Conservation (phyloP, 1,140 invertebrate species). For the Glossosoma conforme region DNA sequence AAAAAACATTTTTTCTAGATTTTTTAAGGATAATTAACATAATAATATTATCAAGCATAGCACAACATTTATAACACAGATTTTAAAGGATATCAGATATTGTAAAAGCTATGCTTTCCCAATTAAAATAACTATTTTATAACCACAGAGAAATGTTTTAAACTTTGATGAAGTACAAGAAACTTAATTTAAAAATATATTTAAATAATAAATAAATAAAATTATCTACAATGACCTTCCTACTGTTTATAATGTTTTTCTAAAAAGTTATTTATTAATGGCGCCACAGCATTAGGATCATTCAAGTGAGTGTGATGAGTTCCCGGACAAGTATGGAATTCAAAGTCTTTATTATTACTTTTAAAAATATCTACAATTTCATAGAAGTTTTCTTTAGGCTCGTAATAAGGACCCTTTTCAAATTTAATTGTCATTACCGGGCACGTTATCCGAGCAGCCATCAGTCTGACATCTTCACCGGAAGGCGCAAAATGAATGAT, state of each 20-base stretch:
- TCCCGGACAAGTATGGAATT: conserved; percentile 59
- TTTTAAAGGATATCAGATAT: no score
- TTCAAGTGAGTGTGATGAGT: conserved; percentile 73
- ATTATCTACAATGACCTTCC: no score
- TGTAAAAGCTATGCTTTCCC: no score
- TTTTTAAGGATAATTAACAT: no score
- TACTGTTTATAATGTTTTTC: conserved; percentile 40
- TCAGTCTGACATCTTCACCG: conserved; percentile 46
- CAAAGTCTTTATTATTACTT: conserved; percentile 52
- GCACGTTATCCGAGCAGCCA: conserved; percentile 49
- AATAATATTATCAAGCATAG: no score
- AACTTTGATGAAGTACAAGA: no score
- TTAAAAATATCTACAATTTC: conserved; percentile 52
- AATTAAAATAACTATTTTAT: no score
- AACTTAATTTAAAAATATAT: no score
- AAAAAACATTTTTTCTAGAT: no score
- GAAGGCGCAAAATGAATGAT: conserved; percentile 44
- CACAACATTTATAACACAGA: no score
- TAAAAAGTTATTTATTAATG: conserved; percentile 56
- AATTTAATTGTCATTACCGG: conserved; percentile 59
- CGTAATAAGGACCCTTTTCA: conserved; percentile 50
- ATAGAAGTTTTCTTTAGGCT: conserved; percentile 49
- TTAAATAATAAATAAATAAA: no score
- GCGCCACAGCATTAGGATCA: conserved; percentile 55
- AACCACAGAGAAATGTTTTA: no score